Evolutionary conservation across 2,113 vertebrate genomes (phyloP), one percentile per base, ranked within the genome.

Genomic region (Oryzias woworae): DNA sequence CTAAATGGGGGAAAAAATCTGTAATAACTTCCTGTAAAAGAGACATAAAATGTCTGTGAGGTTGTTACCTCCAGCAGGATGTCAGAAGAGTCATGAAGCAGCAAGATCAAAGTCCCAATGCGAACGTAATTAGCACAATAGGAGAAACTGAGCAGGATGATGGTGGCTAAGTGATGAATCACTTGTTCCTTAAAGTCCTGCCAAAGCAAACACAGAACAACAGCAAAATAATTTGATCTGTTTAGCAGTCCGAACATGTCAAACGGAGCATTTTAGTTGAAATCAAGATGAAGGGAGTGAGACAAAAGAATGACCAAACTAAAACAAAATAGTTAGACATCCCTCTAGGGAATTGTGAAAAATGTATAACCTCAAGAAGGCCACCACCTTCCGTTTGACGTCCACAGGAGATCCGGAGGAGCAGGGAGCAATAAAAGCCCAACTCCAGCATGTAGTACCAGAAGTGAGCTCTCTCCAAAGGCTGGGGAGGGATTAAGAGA

Each of bases 131-230:
- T 98, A n/a, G 92, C 69, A 58, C 94, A 94, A 77, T 98, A 98
- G 0, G 97, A 98, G 90, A 96, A 97, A 49, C 77, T 65, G 23
- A 98, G 92, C 54, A 98, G 90, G 80, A 91, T 81, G 66, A 98
- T 92, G 53, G 96, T 94, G 57, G 92, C 93, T 31, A 92, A 87
- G 53, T 96, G 95, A 72, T 96, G 95, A 47, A 95, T 54, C 22
- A 97, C 91, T 82, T 98, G 97, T 58, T 96, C 94, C 70, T 90
- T 94, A 65, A 97, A 95, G 69, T 98, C 96, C 96, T 98, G 58
- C 6, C 2, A 57, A 36, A 66, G 14, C 6, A 73, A 71, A 66
- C 10, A 8, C 5, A 36, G 36, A 36, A 36, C 10, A 36, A 36
- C 10, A 36, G 36, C 26, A 28, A 28, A 36, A 36, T 36, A 8